A percentile compares a stretch with the other conserved stretches of the same genome.
These are phyloP conservation scores for Periophthalmus modestus DNA, from an alignment of 2,113 vertebrate genomes.

Conservation along the genomic window DNA sequence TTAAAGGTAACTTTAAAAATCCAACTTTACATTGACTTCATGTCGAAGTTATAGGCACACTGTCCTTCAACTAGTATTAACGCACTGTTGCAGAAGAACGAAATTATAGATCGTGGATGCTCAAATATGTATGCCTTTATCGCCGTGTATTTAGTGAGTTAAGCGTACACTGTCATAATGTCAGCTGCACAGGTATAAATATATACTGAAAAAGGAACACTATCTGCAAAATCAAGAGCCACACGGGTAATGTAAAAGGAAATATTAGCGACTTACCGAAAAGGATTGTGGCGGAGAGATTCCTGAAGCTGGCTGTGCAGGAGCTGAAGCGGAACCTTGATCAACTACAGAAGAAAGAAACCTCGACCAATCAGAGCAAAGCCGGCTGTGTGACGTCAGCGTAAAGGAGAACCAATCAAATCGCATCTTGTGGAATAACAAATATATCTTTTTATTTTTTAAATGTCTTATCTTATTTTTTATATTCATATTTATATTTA, in stretches of 20 bases:
- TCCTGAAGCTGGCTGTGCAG: conserved; percentile 6
- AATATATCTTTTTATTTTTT: too few relatives aligned
- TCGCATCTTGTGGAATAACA: too few relatives aligned
- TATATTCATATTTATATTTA: too few relatives aligned
- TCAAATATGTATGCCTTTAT: too few relatives aligned
- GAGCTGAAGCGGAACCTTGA: background rate
- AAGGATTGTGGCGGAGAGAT: conserved; percentile 1
- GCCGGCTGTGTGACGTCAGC: conserved; percentile 34
- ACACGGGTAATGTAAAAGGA: background rate
- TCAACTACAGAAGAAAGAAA: conserved; percentile 27
- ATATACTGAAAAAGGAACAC: background rate
- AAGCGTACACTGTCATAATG: background rate
- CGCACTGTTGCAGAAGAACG: background rate
- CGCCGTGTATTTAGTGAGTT: background rate
- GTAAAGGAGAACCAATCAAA: background rate
- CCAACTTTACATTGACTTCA: background rate
- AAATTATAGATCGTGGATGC: too few relatives aligned
- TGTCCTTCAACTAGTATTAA: background rate
- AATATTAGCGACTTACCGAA: conserved; percentile 34
- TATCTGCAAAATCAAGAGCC: fast-evolving
- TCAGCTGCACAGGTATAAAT: background rate
- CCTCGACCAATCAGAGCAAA: conserved; percentile 54
- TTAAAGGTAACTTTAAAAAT: background rate
- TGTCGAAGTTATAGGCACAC: background rate
- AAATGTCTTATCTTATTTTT: too few relatives aligned